Conservation (phyloP, 2,797 vertebrate species). For the Melanotaenia maccullochi region DNA sequence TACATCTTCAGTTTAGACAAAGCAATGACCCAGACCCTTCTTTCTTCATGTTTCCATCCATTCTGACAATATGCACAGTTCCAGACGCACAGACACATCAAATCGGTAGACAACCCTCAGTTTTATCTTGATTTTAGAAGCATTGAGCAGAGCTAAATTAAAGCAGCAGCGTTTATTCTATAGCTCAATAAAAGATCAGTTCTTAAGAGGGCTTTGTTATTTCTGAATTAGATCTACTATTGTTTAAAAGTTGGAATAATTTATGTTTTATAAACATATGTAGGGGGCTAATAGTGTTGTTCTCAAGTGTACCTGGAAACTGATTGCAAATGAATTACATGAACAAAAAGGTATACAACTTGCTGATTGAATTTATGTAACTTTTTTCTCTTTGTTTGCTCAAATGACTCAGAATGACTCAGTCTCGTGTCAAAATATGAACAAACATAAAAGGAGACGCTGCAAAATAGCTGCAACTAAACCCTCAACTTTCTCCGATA, state of each 20-base stretch:
- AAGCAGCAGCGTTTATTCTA: background rate
- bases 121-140: background rate
- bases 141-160: background rate
- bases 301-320: background rate
- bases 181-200: background rate
- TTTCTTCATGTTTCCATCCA: background rate
- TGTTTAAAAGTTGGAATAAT: too few species aligned
- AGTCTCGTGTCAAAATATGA: conserved; percentile 23
- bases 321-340: background rate
- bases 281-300: background rate
- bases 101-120: background rate
- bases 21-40: background rate
- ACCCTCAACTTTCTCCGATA: conserved; percentile 11
- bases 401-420: conserved; percentile 3
- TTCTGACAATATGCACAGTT: background rate
- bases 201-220: background rate
- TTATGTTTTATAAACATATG: too few species aligned
- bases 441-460: conserved; percentile 38
- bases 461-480: conserved; percentile 10
- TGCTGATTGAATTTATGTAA: background rate
- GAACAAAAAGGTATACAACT: background rate
- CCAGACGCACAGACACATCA: background rate
- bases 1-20: background rate
- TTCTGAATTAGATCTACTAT: too few species aligned
- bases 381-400: background rate